Percentiles rank a stretch among this genome's conserved stretches.
Evolutionary conservation across 2,113 vertebrate species (phyloP).

Genomic region (Amia ocellicauda): DNA sequence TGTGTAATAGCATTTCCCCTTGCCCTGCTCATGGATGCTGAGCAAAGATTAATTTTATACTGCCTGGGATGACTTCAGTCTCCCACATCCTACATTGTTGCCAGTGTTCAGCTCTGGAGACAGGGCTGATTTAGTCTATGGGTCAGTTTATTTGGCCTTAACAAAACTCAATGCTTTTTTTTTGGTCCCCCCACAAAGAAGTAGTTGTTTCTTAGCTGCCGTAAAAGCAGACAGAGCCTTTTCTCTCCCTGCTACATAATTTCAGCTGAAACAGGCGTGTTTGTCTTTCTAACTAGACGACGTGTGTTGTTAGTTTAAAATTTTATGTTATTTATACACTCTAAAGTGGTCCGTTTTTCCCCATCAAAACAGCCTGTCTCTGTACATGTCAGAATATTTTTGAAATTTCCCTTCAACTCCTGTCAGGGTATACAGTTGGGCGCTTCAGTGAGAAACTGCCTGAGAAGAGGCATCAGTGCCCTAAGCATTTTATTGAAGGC

Average conservation of each 20-base stretch:
- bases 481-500: slow-evolving; percentile 67
- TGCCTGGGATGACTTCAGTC: too few relatives aligned
- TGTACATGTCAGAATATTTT: slow-evolving; percentile 66
- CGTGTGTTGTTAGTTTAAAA: slow-evolving; percentile 60
- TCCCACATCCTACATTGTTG: too few relatives aligned
- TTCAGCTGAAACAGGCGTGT: slow-evolving; percentile 61
- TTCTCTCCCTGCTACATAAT: too few relatives aligned
- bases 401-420: slow-evolving; percentile 68
- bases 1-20: slow-evolving; percentile 51
- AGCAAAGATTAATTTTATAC: too few relatives aligned
- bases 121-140: too few relatives aligned
- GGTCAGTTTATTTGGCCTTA: too few relatives aligned
- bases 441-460: slow-evolving; percentile 48
- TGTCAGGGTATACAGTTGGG: slow-evolving; percentile 63
- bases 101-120: too few relatives aligned
- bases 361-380: slow-evolving; percentile 67
- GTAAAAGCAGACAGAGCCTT: too few relatives aligned
- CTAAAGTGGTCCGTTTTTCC: slow-evolving; percentile 70
- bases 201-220: too few relatives aligned
- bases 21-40: slow-evolving; percentile 33
- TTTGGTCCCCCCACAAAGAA: too few relatives aligned
- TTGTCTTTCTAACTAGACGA: slow-evolving; percentile 63
- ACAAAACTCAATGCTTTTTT: too few relatives aligned
- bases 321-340: slow-evolving; percentile 61
- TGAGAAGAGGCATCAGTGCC: slow-evolving; percentile 63